Evolutionary conservation across 2,888 invertebrate genomes (phyloP).

Genomic region (Invenusta paracnida): DNA sequence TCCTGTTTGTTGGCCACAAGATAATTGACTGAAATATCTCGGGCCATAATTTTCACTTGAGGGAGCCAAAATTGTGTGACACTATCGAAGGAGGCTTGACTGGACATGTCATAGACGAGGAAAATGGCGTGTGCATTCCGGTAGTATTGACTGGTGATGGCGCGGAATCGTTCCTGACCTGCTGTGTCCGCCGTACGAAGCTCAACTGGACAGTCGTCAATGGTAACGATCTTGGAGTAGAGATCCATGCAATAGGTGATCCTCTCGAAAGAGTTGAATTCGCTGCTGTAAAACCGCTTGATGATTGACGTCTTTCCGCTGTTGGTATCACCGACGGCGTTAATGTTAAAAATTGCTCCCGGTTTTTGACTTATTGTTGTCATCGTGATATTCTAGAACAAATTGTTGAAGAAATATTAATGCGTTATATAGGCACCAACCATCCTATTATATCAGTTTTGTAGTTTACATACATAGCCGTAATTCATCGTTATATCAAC

Average conservation of each 20-base stretch:
- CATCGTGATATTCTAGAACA: too few relatives aligned
- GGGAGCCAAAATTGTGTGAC: neutral
- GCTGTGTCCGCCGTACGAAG: neutral
- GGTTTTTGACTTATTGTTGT: too few relatives aligned
- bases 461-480: too few relatives aligned
- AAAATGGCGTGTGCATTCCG: neutral
- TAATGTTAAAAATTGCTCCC: neutral
- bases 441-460: too few relatives aligned
- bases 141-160: neutral
- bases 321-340: neutral
- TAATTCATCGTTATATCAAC: too few relatives aligned
- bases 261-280: neutral
- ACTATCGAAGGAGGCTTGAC: neutral
- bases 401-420: too few relatives aligned
- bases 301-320: neutral
- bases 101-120: neutral
- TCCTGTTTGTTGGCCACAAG: neutral
- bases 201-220: neutral
- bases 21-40: neutral
- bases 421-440: too few relatives aligned
- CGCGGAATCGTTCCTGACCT: neutral
- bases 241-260: neutral
- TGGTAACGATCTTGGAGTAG: neutral
- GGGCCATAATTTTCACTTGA: neutral
- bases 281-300: neutral